Evolutionary conservation across 2,888 invertebrate genomes (phyloP), one percentile per base, ranked within the genome.

Genomic region (Drosophila mulleri): DNA sequence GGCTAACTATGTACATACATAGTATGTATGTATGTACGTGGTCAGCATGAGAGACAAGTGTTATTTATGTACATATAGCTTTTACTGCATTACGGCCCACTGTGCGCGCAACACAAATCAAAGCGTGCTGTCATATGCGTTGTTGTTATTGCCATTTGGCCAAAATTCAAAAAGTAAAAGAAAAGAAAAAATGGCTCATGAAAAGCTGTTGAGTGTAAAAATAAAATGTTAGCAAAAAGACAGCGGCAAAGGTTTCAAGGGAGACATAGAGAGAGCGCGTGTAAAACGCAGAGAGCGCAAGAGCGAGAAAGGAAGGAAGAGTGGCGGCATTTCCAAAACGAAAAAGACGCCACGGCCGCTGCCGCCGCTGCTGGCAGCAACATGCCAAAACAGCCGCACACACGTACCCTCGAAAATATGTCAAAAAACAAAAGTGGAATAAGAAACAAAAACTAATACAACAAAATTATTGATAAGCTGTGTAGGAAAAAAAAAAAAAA

Each of bases 391-490:
- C 80, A 80, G 80, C 82, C 82, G 76, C 68, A 71, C 64, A 58
- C 52, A 68, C 66, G 57, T 70, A 62, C 47, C 45, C 44, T 58
- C 60, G 69, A 70, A 59, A 60, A 78, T 61, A 74, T 65, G 65
- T 48, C 59, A 67, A 50, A 14, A n/a, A 32, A 32, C 7, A 35
- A 53, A 54, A n/a, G 54, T n/a, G 39, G 54, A 32, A 56, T 26
- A 26, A 26, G 26, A 26, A 26, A 26, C 2, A 42, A 56, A 42
- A 78, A 65, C 56, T 63, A 74, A 64, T 52, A 47, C 59, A 62
- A 60, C 70, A 69, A 63, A 80, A 80, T 79, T 76, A 88, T 85
- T 84, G 83, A 84, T 84, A 84, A 84, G 83, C 80, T 82, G 53
- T 58, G 32, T 50, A 32, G 50, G 29, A 29, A 29, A 29, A 29